A percentile compares a stretch with the other conserved stretches of the same genome.
Evolutionary conservation across 2,113 vertebrate genomes (phyloP).

Genomic region (Grammomys surdaster): DNA sequence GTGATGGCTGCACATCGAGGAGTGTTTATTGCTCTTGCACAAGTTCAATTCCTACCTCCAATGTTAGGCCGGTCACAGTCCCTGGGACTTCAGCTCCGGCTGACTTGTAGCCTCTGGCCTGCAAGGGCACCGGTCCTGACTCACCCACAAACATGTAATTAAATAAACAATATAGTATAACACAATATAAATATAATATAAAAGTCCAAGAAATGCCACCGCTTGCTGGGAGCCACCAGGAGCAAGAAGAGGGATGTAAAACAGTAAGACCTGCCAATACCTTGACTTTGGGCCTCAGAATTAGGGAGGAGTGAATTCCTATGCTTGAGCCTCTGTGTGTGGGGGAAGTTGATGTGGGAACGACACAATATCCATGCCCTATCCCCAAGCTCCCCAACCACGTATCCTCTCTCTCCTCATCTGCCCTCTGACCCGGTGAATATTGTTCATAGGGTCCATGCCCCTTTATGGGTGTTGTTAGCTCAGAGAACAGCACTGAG

Average conservation of each 20-base stretch:
- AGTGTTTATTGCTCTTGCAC: neutral
- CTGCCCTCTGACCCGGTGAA: neutral
- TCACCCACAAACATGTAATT: neutral
- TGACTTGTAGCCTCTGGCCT: neutral
- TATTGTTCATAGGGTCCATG: too few species aligned
- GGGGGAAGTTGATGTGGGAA: neutral
- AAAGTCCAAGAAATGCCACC: neutral
- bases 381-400: neutral
- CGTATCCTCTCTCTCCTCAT: neutral
- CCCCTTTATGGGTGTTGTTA: too few species aligned
- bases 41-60: neutral
- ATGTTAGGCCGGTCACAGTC: neutral
- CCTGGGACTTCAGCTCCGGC: neutral
- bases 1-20: neutral
- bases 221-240: neutral
- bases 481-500: neutral
- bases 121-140: too few species aligned
- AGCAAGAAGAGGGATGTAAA: neutral
- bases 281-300: neutral
- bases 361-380: neutral
- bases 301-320: neutral
- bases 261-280: neutral
- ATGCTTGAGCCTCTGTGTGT: neutral
- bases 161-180: neutral
- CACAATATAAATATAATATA: neutral